phyloP scores from a whole-genome alignment of 2,888 invertebrate species.

The Phoenoteleia sp. region DNA sequence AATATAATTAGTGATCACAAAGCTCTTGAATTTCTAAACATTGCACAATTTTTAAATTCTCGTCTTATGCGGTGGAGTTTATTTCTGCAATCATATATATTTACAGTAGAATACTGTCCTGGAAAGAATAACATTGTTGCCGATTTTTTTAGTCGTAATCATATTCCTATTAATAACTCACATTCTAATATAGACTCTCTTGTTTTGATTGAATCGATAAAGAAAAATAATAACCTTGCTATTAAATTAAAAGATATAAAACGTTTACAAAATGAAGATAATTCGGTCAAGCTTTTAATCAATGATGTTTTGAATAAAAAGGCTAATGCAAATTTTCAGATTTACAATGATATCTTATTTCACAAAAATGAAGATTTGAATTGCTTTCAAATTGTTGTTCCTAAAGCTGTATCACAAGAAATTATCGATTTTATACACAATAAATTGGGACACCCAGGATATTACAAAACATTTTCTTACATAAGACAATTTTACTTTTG shows the following conservation, averaged over 20 bases:
- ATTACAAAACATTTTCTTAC: slow-evolving; percentile 59
- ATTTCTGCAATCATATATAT: background rate
- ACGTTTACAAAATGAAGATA: background rate
- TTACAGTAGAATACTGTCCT: background rate
- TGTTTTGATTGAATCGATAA: background rate
- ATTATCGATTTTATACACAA: slow-evolving; percentile 39
- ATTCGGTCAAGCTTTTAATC: too few species aligned
- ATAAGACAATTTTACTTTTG: slow-evolving; percentile 64
- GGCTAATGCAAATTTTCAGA: background rate
- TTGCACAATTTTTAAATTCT: background rate
- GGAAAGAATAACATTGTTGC: too few species aligned
- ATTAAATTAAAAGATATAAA: background rate
- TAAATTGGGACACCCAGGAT: slow-evolving; percentile 60
- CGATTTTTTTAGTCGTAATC: too few species aligned
- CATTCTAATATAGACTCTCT: background rate
- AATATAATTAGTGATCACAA: background rate
- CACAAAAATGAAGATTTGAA: background rate
- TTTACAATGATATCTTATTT: background rate
- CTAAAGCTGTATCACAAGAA: background rate
- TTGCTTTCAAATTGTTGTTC: background rate
- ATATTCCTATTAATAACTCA: background rate
- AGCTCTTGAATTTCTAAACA: background rate
- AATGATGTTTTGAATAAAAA: background rate
- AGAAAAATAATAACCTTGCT: background rate
- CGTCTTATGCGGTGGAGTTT: background rate